Percentiles rank a stretch among this genome's conserved stretches.
These are phyloP conservation scores for Centroberyx gerrardi DNA, from an alignment of 2,797 vertebrate genomes.

Conservation along the genomic window DNA sequence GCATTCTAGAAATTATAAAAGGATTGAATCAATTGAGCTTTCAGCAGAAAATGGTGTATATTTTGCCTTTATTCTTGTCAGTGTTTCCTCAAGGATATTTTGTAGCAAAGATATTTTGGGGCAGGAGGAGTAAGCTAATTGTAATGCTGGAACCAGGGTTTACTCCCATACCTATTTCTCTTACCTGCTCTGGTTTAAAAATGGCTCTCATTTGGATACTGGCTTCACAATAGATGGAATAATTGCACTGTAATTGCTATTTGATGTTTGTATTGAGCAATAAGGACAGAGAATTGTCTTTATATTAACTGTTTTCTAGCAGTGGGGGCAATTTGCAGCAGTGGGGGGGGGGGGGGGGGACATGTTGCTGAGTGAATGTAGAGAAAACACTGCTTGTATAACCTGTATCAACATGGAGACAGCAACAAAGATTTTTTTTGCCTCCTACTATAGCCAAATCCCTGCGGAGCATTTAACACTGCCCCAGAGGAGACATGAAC, in stretches of 20 bases:
- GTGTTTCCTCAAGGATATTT: neutral
- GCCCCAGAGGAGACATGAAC: constrained; percentile 13
- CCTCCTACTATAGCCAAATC: neutral
- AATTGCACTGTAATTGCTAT: neutral
- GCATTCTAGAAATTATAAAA: neutral
- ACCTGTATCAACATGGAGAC: too few relatives aligned
- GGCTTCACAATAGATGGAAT: neutral
- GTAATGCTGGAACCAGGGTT: neutral
- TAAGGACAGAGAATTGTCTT: neutral
- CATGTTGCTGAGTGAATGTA: neutral
- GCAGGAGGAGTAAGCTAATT: neutral
- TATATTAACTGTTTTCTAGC: neutral
- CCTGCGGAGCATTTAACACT: constrained; percentile 21
- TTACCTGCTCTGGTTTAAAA: neutral
- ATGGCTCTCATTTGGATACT: neutral
- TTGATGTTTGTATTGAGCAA: neutral
- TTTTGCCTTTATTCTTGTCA: neutral
- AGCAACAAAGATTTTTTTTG: neutral
- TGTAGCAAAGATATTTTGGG: neutral
- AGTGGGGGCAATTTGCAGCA: neutral
- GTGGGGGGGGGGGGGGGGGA: too few relatives aligned
- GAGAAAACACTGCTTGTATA: neutral
- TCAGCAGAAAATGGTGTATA: neutral
- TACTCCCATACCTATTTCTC: too few relatives aligned
- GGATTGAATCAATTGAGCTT: neutral